Evolutionary conservation across 2,888 invertebrate species (phyloP).

Genomic region (Hemistola chrysoprasaria): DNA sequence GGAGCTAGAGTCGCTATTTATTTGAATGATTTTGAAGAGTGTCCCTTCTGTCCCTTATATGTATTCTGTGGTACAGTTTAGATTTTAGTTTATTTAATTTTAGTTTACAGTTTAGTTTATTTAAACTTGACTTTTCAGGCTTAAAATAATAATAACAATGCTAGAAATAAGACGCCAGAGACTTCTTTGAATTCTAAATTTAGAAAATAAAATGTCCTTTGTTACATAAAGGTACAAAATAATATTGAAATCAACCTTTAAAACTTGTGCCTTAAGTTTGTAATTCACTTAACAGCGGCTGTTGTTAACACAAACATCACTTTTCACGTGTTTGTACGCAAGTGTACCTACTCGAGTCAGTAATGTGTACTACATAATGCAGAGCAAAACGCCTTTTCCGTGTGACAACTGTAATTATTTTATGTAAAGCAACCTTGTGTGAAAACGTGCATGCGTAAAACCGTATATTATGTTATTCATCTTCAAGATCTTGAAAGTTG

Average conservation of each 20-base stretch:
- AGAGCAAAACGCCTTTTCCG: constrained; percentile 34
- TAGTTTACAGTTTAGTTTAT: too few relatives aligned
- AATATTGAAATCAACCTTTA: constrained; percentile 22
- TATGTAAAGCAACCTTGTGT: constrained; percentile 33
- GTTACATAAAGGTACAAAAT: constrained; percentile 11
- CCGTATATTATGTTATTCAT: constrained; percentile 11
- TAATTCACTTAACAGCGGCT: constrained; percentile 32
- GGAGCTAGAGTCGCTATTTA: too few relatives aligned
- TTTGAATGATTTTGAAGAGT: too few relatives aligned
- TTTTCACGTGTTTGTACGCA: constrained; percentile 29
- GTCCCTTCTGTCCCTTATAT: too few relatives aligned
- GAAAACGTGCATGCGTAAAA: constrained; percentile 30
- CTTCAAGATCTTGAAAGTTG: constrained; percentile 11
- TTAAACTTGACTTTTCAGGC: too few relatives aligned
- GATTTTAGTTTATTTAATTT: too few relatives aligned
- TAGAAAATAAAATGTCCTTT: too few relatives aligned
- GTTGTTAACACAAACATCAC: constrained; percentile 30
- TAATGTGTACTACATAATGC: constrained; percentile 35
- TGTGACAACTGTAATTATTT: constrained; percentile 42
- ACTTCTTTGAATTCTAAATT: too few relatives aligned
- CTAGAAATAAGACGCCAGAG: too few relatives aligned
- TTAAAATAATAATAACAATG: too few relatives aligned
- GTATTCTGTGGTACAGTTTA: too few relatives aligned
- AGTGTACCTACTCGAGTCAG: constrained; percentile 13
- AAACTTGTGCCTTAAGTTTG: constrained; percentile 30